A percentile compares a stretch with the other conserved stretches of the same genome.
phyloP scores from a whole-genome alignment of 2,888 invertebrate species.

The Ptychoptera albimana region DNA sequence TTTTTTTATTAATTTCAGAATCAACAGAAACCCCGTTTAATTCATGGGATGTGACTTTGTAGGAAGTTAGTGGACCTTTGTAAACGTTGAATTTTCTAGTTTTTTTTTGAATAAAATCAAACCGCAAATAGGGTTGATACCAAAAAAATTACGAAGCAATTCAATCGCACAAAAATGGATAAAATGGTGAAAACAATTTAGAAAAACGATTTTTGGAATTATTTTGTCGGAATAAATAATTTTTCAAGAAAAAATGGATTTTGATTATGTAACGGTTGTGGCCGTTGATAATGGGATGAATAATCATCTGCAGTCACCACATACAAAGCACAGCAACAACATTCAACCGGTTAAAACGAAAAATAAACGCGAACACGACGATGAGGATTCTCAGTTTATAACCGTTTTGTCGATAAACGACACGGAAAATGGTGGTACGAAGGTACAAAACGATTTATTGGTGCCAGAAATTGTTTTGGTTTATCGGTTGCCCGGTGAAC shows the following conservation, averaged over 20 bases:
- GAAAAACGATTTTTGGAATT: too few species aligned
- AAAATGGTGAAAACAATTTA: too few species aligned
- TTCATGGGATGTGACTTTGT: too few species aligned
- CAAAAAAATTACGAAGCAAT: too few species aligned
- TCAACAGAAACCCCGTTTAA: too few species aligned
- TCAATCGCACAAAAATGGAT: too few species aligned
- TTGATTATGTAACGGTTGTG: slow-evolving; percentile 44
- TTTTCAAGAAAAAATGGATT: slow-evolving; percentile 15
- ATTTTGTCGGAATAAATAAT: too few species aligned
- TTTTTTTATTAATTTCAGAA: too few species aligned
- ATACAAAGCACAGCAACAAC: slow-evolving; percentile 13
- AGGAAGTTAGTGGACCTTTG: too few species aligned
- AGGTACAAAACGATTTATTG: slow-evolving; percentile 20
- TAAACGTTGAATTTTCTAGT: too few species aligned
- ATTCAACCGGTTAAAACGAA: slow-evolving; percentile 12
- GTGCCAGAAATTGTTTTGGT: slow-evolving; percentile 61
- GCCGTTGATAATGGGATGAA: slow-evolving; percentile 36
- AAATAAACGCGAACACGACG: slow-evolving; percentile 4
- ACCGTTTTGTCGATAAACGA: slow-evolving; percentile 33
- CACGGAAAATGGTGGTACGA: not conserved
- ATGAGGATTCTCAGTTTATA: slow-evolving; percentile 34
- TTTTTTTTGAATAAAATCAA: too few species aligned
- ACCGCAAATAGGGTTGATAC: too few species aligned
- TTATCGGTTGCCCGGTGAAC: slow-evolving; percentile 74
- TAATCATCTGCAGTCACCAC: slow-evolving; percentile 14